Conservation (phyloP, 92 coral and sea anemone species). For the Epizoanthus illoricatus region DNA sequence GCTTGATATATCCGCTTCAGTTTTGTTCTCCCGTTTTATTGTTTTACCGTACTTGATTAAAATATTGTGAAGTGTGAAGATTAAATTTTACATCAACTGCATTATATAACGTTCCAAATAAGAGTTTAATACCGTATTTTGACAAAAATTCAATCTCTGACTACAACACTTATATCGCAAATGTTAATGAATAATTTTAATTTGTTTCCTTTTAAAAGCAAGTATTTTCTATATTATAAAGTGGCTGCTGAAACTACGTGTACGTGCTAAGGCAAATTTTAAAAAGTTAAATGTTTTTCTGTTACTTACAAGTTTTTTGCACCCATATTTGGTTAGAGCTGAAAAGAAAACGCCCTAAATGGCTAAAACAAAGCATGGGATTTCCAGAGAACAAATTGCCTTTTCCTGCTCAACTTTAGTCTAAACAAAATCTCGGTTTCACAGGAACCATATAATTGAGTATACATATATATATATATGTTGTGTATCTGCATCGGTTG, state of each 20-base stretch:
- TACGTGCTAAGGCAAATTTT: conserved; percentile 16
- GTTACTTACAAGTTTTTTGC: neutral
- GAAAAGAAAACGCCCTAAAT: conserved; percentile 20
- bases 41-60: neutral
- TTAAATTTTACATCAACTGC: neutral
- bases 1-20: neutral
- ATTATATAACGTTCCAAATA: neutral
- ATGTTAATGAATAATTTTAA: neutral
- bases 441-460: neutral
- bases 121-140: too few relatives aligned
- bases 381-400: conserved; percentile 29
- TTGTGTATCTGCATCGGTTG: conserved; percentile 11
- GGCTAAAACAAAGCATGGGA: conserved; percentile 3
- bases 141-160: too few relatives aligned
- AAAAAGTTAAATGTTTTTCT: neutral
- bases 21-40: neutral
- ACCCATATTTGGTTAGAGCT: conserved; percentile 44
- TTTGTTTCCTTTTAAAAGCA: neutral
- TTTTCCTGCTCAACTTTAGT: conserved; percentile 31
- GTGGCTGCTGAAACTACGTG: conserved; percentile 33
- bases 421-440: conserved; percentile 32
- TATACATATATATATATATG: conserved; percentile 4
- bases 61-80: neutral
- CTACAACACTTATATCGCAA: neutral
- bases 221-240: neutral